Evolutionary conservation across 2,797 vertebrate genomes (phyloP).

Genomic region (Streptopelia turtur): DNA sequence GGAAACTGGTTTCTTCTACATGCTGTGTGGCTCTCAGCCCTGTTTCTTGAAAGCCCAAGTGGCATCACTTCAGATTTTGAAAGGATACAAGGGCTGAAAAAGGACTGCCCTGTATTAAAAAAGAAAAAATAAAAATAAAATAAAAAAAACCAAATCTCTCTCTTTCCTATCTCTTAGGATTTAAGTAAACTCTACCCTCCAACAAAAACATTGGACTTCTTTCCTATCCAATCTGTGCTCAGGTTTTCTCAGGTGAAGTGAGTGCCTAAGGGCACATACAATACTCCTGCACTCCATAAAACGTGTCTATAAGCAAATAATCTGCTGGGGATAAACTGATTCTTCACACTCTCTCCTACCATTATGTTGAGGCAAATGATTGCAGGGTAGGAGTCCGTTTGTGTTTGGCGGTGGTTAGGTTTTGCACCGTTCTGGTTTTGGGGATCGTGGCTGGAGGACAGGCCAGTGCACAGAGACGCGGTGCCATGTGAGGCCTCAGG

Average conservation of each 20-base stretch:
- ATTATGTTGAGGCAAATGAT: accelerated
- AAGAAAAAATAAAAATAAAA: too few relatives aligned
- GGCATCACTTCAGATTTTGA: background rate
- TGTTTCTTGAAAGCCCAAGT: background rate
- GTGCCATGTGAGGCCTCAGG: accelerated
- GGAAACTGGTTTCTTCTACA: background rate
- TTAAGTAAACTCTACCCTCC: background rate
- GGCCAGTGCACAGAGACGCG: accelerated
- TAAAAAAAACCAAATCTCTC: too few relatives aligned
- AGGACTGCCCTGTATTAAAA: background rate
- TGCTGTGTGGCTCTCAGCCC: background rate
- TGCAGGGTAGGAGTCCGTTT: accelerated
- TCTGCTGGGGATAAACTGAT: background rate
- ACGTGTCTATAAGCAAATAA: accelerated
- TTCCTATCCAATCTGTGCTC: background rate
- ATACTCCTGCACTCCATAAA: accelerated
- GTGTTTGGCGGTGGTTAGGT: too few relatives aligned
- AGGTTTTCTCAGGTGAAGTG: background rate
- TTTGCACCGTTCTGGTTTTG: background rate
- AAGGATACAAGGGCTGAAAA: background rate
- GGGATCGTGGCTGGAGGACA: too few relatives aligned
- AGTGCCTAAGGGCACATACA: accelerated
- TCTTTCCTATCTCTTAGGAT: background rate
- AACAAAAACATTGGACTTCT: background rate
- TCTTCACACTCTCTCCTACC: background rate